Base-by-base conservation (phyloP, 2,113 vertebrate species). In the Panthera leo region DNA sequence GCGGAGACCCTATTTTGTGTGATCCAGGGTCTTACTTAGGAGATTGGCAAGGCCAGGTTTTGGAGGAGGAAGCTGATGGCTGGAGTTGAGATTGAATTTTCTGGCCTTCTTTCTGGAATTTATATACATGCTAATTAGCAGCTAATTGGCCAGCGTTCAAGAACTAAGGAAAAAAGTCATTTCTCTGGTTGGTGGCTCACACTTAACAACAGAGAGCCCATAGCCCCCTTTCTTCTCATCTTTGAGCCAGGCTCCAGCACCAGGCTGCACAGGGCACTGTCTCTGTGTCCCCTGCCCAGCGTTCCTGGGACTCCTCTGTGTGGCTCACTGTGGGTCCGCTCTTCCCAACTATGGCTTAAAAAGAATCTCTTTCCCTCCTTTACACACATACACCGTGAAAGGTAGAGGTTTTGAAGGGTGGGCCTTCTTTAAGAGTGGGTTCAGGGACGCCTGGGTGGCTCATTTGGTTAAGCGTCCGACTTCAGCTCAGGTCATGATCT, bases 11-110 rank as follows among this genome's bases (percentile, higher is more conserved):
- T 39, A 2, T 75, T 79, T n/a, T 63, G 82, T 23, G 12, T 51
- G 48, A 70, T 55, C 3, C 25, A 45, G 19, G 23, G n/a, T 55
- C 84, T 73, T 85, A 0, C 65, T 80, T 85, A 68, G 21, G 61
- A 61, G 39, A 93, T 75, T 27, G 21, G 63, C 73, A 96, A 89
- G 14, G 55, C 42, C 95, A 97, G 68, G 48, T 95, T 97, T 97
- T 97, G 91, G 67, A 92, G 39, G 29, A 86, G 95, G 79, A 93
- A 16, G 71, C 89, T 91, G 48, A n/a, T 4, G 82, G 31, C 93
- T 84, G 55, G 94, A 75, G 48, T 5, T 95, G 67, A 71, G 63
- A 51, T n/a, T 96, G 42, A 86, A 95, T 88, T 98, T 98, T 55
- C 11, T 67, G n/a, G 75, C 86, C 63, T 73, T 96, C 75, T 91